Conservation (phyloP, 2,888 invertebrate species). For the Doris montereyensis region DNA sequence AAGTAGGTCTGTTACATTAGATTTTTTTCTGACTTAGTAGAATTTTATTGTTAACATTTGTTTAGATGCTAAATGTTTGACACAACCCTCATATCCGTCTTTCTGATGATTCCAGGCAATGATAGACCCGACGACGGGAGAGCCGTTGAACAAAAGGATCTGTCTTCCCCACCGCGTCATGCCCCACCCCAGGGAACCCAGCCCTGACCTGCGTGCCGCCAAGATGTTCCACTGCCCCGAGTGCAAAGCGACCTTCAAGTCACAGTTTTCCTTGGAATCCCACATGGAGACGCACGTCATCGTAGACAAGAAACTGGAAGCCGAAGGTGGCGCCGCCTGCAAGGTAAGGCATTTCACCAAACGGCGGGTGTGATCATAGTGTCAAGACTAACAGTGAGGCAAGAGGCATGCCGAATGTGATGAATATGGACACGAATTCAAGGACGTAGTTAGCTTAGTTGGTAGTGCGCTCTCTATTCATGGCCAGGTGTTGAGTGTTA, state of each 20-base stretch:
- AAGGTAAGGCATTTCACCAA: conserved; percentile 37
- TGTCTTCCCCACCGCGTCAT: not conserved
- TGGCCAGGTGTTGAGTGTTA: too few species aligned
- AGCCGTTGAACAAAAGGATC: not conserved
- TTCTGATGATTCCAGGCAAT: conserved; percentile 17
- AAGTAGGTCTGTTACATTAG: too few species aligned
- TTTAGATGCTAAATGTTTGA: too few species aligned
- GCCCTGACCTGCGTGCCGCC: conserved; percentile 43
- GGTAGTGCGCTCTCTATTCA: too few species aligned
- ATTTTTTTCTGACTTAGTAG: too few species aligned
- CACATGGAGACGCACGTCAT: conserved; percentile 40
- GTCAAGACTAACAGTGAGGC: too few species aligned
- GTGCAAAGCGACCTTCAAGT: conserved; percentile 34
- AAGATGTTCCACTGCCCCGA: conserved; percentile 30
- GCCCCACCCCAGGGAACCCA: conserved; percentile 32
- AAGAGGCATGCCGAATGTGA: too few species aligned
- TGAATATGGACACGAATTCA: too few species aligned
- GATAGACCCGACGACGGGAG: conserved; percentile 14
- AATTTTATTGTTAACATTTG: too few species aligned
- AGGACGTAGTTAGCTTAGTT: too few species aligned
- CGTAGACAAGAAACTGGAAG: conserved; percentile 37
- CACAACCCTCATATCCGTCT: too few species aligned
- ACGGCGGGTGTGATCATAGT: too few species aligned
- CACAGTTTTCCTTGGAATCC: conserved; percentile 30
- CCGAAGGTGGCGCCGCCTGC: conserved; percentile 33